A percentile compares a stretch with the other conserved stretches of the same genome.
These are phyloP conservation scores for Papilio elwesi DNA, from an alignment of 2,888 invertebrate genomes.

Conservation along the genomic window DNA sequence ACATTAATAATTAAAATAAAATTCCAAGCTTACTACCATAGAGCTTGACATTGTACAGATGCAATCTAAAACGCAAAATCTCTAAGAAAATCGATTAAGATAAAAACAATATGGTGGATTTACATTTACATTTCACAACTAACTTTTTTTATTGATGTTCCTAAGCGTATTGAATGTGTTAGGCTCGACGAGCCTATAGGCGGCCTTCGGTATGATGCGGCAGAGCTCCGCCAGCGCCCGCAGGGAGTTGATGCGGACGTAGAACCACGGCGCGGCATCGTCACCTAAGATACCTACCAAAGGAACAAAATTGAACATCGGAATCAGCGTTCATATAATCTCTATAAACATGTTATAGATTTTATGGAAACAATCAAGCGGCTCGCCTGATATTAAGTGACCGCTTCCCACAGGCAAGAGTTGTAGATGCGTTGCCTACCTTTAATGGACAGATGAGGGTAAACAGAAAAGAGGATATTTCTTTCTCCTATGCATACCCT, in stretches of 20 bases:
- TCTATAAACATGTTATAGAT: no score
- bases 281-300: constrained; percentile 67
- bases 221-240: constrained; percentile 71
- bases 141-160: constrained; percentile 73
- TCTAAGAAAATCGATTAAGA: no score
- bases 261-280: constrained; percentile 72
- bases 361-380: no score
- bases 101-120: background rate
- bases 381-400: no score
- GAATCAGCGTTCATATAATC: background rate
- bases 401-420: no score
- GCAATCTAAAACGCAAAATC: no score
- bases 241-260: constrained; percentile 69
- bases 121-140: constrained; percentile 41
- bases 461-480: no score
- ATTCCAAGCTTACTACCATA: no score
- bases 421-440: no score
- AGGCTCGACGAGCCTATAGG: constrained; percentile 68
- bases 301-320: background rate
- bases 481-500: no score
- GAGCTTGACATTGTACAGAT: no score
- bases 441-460: no score
- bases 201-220: constrained; percentile 73
- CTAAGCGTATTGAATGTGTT: constrained; percentile 68
- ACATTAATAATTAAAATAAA: constrained; percentile 11